These are phyloP conservation scores for Rhabdomys pumilio DNA, from an alignment of 2,797 vertebrate genomes.

Conservation along the genomic window DNA sequence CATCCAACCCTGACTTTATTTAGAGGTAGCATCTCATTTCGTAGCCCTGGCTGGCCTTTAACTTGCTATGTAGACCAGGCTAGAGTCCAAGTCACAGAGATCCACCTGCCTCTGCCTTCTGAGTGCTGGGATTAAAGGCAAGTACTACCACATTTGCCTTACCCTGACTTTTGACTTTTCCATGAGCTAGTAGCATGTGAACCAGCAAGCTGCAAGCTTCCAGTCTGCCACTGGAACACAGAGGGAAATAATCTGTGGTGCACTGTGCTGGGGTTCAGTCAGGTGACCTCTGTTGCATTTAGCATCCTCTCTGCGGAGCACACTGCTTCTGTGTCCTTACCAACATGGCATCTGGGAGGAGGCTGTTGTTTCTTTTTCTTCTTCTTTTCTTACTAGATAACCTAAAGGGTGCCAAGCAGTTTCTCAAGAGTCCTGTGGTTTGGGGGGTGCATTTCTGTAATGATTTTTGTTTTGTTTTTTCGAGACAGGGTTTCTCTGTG, in stretches of 20 bases:
- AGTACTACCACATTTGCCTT: too few species aligned
- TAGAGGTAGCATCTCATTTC: not conserved
- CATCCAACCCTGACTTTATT: not conserved
- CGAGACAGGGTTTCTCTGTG: too few species aligned
- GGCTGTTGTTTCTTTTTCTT: not conserved
- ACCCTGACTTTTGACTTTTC: not conserved
- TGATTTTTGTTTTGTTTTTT: not conserved
- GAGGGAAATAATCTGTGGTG: not conserved
- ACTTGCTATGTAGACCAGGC: not conserved
- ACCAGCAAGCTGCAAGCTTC: not conserved
- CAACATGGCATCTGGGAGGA: not conserved
- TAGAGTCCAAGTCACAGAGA: not conserved
- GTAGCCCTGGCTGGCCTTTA: not conserved
- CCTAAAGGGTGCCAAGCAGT: not conserved
- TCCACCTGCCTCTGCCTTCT: not conserved
- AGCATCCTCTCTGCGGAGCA: not conserved
- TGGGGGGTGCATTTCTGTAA: not conserved
- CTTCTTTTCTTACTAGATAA: not conserved
- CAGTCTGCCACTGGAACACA: too few species aligned
- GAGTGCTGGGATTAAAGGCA: not conserved
- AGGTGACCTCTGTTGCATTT: not conserved
- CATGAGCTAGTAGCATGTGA: not conserved
- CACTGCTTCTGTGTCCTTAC: not conserved
- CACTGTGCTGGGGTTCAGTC: too few species aligned
- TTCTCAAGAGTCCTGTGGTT: not conserved